Percentiles rank a stretch among this genome's conserved stretches.
Evolutionary conservation across 2,888 invertebrate species (phyloP).

Genomic region (Escarpia spicata): DNA sequence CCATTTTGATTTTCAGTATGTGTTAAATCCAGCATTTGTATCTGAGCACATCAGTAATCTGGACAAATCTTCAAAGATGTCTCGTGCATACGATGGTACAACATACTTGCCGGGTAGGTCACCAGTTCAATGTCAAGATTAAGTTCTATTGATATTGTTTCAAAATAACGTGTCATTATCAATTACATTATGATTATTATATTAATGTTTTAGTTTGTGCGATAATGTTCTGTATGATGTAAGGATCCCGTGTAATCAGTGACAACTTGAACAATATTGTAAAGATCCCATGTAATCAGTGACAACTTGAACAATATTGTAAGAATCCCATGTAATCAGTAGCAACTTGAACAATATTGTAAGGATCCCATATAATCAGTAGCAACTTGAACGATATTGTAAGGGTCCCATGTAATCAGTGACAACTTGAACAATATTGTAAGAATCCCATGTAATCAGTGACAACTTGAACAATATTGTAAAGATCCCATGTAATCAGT

Average conservation of each 20-base stretch:
- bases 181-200: not conserved
- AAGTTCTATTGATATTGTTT: not conserved
- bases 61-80: constrained; percentile 84
- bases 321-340: no score
- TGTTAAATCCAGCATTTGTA: constrained; percentile 95
- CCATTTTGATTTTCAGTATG: constrained; percentile 73
- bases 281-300: no score
- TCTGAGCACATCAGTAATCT: constrained; percentile 82
- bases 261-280: no score
- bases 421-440: no score
- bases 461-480: not conserved
- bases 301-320: no score
- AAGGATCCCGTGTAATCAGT: no score
- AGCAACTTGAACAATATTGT: no score
- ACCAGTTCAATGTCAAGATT: not conserved
- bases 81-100: constrained; percentile 94
- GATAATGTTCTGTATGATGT: not conserved
- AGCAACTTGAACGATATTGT: no score
- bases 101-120: constrained; percentile 87
- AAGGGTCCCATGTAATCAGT: no score
- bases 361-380: no score
- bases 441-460: no score
- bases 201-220: not conserved
- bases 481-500: not conserved
- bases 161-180: not conserved